Evolutionary conservation across 2,888 invertebrate genomes (phyloP), one percentile per base, ranked within the genome.

Genomic region (Nomada ruficornis): DNA sequence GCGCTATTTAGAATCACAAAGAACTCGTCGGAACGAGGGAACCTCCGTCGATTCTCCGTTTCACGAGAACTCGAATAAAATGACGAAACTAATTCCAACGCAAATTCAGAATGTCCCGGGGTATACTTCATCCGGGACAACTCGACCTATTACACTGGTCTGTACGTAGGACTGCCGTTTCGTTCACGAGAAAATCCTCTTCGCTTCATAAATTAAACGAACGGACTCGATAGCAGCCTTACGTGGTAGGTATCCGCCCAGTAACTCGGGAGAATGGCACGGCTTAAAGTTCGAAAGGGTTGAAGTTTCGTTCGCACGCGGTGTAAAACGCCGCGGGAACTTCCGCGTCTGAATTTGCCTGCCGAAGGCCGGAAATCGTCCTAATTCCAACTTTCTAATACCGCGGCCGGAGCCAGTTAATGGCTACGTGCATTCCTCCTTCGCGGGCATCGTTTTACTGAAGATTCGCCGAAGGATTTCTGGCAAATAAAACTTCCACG

Each of bases 381-480:
- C 79, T 71, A 76, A 82, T 82, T 77, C 78, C 70, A 76, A 86
- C 72, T 82, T 86, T 78, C 86, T 86, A 84, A 86, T 86, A 82
- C 82, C 80, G 52, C 23, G 44, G 52, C 69, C 50, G 55, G 52
- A 50, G 36, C 52, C 50, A 15, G 72, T 65, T 86, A 86, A 83
- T 83, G 74, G 74, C 26, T 23, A n/a, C 52, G 20, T 36, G 55
- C 20, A 9, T 20, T 26, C 50, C 20, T 26, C 11, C 4, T 10
- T 23, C 50, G 52, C 42, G 26, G 63, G 65, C 63, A 74, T 2
- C 26, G n/a, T 11, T 55, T 36, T 70, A 50, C 68, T 55, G 62
- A 71, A 0, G 47, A 47, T 4, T 0, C 15, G 15, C n/a, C 54
- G 7, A n/a, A n/a, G 2, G 54, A 50, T 50, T 5, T 18, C 50